Percentiles rank a stretch among this genome's conserved stretches.
Conservation (phyloP, 2,113 vertebrate genomes). For the Chionis minor region DNA sequence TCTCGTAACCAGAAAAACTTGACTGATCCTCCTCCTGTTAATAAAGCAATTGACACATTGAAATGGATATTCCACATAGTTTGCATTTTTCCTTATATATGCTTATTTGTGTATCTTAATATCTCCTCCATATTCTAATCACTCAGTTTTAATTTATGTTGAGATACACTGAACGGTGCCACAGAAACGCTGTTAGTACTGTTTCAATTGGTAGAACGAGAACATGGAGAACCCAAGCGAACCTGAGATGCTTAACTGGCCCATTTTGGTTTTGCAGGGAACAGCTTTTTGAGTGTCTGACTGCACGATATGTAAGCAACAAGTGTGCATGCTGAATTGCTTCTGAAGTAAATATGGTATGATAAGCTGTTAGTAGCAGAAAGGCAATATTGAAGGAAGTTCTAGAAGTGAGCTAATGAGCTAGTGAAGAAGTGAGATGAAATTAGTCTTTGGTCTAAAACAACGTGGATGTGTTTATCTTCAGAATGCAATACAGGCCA, state of each 20-base stretch:
- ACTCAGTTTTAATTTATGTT: background rate
- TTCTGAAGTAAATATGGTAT: background rate
- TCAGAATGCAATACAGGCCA: background rate
- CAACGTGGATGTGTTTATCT: background rate
- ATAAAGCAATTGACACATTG: constrained; percentile 56
- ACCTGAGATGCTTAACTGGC: background rate
- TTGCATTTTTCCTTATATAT: background rate
- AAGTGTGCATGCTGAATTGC: background rate
- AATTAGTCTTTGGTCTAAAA: background rate
- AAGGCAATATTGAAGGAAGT: background rate
- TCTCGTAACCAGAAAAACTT: constrained; percentile 75
- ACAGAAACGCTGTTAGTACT: background rate
- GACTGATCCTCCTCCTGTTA: constrained; percentile 82
- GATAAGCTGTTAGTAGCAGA: background rate
- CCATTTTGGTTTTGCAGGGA: background rate
- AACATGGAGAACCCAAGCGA: background rate
- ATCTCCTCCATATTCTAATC: background rate
- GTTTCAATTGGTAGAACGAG: background rate
- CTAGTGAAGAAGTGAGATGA: background rate
- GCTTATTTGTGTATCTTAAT: background rate
- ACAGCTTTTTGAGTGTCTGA: background rate
- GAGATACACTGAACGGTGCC: background rate
- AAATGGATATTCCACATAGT: background rate
- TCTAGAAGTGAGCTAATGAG: background rate
- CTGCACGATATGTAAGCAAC: background rate